These are phyloP conservation scores for Ptychodera flava DNA, from an alignment of 35 echinoderm and acorn worm genomes.

Conservation along the genomic window DNA sequence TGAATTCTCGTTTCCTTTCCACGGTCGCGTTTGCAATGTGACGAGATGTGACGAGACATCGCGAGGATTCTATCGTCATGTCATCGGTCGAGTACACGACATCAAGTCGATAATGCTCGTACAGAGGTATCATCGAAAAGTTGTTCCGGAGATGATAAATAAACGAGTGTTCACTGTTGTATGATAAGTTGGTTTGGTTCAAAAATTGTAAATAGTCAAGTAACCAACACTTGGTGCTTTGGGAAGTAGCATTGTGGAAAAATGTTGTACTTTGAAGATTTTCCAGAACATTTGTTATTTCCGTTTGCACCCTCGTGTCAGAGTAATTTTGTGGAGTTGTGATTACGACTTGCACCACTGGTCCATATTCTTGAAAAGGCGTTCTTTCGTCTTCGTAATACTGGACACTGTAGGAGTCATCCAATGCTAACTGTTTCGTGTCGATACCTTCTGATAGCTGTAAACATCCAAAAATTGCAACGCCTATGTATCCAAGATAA, in stretches of 20 bases:
- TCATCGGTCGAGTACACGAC: constrained; percentile 2
- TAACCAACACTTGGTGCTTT: not conserved
- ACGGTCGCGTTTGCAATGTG: not conserved
- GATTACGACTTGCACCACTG: constrained; percentile 25
- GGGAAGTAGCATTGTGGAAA: too few relatives aligned
- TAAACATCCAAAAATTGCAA: constrained; percentile 48
- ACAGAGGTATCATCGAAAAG: constrained; percentile 4
- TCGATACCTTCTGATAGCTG: constrained; percentile 30
- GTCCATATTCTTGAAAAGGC: constrained; percentile 33
- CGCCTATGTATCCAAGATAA: constrained; percentile 27
- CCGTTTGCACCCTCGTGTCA: not conserved
- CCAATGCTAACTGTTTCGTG: constrained; percentile 15
- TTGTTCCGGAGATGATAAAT: constrained; percentile 4
- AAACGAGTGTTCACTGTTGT: constrained; percentile 8
- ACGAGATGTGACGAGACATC: constrained; percentile 2
- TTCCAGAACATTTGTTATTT: constrained; percentile 7
- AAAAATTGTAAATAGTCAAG: constrained; percentile 18
- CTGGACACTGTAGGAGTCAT: constrained; percentile 22
- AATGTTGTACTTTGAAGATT: constrained; percentile 24
- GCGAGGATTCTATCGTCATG: not conserved
- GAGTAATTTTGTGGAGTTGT: constrained; percentile 16
- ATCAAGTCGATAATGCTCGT: constrained; percentile 30
- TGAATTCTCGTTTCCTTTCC: not conserved
- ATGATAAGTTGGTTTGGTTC: not conserved
- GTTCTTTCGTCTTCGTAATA: constrained; percentile 15